Evolutionary conservation across 2,113 vertebrate species (phyloP), one percentile per base, ranked within the genome.

Genomic region (Meriones unguiculatus): DNA sequence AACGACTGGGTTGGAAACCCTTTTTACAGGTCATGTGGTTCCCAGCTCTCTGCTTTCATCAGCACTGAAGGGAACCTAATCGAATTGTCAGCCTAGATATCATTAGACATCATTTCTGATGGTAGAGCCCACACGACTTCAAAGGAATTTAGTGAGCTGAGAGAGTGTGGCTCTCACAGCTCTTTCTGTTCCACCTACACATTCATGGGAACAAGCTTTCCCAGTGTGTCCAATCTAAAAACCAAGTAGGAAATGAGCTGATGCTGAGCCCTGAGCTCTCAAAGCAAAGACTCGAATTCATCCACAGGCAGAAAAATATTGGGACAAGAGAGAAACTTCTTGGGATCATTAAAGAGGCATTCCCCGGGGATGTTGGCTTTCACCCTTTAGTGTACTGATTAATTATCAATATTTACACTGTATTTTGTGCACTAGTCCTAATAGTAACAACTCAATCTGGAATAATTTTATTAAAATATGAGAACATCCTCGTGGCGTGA

Each of bases 381-480:
- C 28, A 82, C 10, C 25, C 38, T 77, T 82, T 38, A 81, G 38
- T 75, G 32, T 94, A 75, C 78, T 65, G 73, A 82, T 87, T 67
- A 80, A 70, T 89, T 76, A 57, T 93, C 95, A 89, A 77, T 95
- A 93, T 80, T 91, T 90, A 80, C 57, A 76, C 25, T 24, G 5
- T 32, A n/a, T n/a, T 93, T 64, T 88, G 57, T 46, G 2, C 35
- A 72, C 52, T 80, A 75, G 30, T 69, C 75, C 72, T 92, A 91
- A 89, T 89, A 72, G 32, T 65, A 89, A 91, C 67, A 94, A 75
- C 73, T 89, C 75, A 78, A 59, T 87, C 57, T 86, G 41, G 82
- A 92, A 91, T 75, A 87, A 89, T 91, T 87, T 82, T 93, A 84
- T 88, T 91, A 93, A 96, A 75, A 69, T 73, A 81, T 89, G 91